Conservation (phyloP, 2,888 invertebrate genomes). For the Leptinotarsa tumamoca region DNA sequence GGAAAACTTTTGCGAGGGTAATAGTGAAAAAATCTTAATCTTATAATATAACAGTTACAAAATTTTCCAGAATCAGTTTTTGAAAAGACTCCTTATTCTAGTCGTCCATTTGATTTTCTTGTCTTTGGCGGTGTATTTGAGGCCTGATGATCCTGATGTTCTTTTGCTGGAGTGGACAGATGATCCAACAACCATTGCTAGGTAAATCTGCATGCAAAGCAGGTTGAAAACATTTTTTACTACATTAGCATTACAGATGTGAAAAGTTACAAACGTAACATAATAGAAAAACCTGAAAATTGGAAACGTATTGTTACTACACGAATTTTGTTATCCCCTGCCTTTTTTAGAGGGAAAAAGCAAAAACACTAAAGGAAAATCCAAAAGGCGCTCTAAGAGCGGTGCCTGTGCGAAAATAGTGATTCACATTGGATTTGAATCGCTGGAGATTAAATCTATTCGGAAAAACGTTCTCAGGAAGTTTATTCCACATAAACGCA, state of each 20-base stretch:
- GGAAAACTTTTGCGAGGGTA: slow-evolving; percentile 98
- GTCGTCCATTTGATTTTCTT: slow-evolving; percentile 88
- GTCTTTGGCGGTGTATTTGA: slow-evolving; percentile 90
- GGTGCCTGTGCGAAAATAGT: too few relatives aligned
- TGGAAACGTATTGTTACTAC: not conserved
- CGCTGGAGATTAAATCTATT: too few relatives aligned
- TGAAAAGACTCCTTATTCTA: slow-evolving; percentile 89
- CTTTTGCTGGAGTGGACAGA: slow-evolving; percentile 70
- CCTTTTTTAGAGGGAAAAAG: too few relatives aligned
- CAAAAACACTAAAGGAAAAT: too few relatives aligned
- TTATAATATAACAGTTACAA: not conserved
- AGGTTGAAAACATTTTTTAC: not conserved
- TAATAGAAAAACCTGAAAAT: not conserved
- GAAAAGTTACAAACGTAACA: not conserved
- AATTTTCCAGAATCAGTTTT: slow-evolving; percentile 83
- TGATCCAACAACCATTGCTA: slow-evolving; percentile 67
- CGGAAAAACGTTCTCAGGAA: too few relatives aligned
- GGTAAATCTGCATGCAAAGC: slow-evolving; percentile 54
- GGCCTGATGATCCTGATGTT: slow-evolving; percentile 77
- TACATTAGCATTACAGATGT: too few relatives aligned
- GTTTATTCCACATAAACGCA: too few relatives aligned
- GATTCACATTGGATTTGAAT: too few relatives aligned
- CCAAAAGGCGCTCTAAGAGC: too few relatives aligned
- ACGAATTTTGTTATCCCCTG: not conserved
- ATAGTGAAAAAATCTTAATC: slow-evolving; percentile 5